Conservation (phyloP, 2,113 vertebrate species). For the Notiomystis cincta region DNA sequence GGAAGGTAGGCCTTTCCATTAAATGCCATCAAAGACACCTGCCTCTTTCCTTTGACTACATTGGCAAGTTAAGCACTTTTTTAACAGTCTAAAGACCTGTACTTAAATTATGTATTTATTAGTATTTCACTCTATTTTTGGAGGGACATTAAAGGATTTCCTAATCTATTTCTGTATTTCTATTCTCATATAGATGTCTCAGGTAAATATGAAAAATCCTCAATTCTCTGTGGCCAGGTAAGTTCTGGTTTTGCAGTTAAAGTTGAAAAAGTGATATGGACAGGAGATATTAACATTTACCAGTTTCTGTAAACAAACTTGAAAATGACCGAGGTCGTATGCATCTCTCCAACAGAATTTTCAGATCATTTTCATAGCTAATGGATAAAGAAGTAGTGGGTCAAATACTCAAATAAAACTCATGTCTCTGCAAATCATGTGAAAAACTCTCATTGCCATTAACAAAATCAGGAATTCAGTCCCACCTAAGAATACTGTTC, state of each 20-base stretch:
- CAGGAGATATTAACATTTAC: background rate
- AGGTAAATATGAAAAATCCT: background rate
- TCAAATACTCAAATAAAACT: background rate
- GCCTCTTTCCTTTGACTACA: background rate
- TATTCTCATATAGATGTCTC: background rate
- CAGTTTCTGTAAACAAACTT: background rate
- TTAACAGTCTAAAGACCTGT: background rate
- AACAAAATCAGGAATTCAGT: background rate
- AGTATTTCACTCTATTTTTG: background rate
- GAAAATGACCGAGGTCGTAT: background rate
- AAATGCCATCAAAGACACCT: background rate
- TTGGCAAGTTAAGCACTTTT: background rate
- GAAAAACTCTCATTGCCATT: background rate
- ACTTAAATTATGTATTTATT: background rate
- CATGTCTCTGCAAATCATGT: background rate
- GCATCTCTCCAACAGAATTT: background rate
- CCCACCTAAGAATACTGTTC: background rate
- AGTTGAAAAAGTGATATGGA: background rate
- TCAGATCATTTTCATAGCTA: background rate
- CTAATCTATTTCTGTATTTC: background rate
- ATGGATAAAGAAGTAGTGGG: background rate
- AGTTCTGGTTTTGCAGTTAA: background rate
- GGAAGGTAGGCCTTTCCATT: background rate
- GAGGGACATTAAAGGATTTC: background rate
- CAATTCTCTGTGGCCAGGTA: background rate